Conservation (phyloP, 2,888 invertebrate genomes). For the Oscheius sp. region DNA sequence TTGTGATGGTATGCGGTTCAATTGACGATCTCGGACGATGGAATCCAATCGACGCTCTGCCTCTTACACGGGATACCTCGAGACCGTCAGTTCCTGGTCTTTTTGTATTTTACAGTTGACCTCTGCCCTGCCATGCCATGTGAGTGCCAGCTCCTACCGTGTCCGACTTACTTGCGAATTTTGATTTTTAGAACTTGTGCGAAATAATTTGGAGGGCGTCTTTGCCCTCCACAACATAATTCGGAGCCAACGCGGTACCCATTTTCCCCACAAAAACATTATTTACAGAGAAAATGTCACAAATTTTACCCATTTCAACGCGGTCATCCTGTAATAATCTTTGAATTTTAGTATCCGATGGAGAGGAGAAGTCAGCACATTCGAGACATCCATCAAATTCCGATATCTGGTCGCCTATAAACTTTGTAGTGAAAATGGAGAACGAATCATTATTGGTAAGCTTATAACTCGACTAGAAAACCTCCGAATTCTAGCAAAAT, state of each 20-base stretch:
- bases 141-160: conserved; percentile 11
- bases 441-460: conserved; percentile 45
- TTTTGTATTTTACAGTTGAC: background rate
- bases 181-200: background rate
- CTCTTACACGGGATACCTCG: conserved; percentile 49
- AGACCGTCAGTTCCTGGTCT: conserved; percentile 47
- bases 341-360: conserved; percentile 52
- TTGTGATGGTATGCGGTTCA: conserved; percentile 67
- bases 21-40: conserved; percentile 62
- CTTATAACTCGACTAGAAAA: no score
- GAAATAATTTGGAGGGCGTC: background rate
- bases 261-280: background rate
- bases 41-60: conserved; percentile 62
- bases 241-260: conserved; percentile 1
- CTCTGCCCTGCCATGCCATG: background rate
- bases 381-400: conserved; percentile 60
- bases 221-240: background rate
- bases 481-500: conserved; percentile 29
- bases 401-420: conserved; percentile 71
- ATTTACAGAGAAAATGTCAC: background rate
- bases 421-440: conserved; percentile 60
- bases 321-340: background rate
- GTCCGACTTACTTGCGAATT: background rate
- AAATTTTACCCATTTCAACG: background rate
- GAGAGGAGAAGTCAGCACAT: conserved; percentile 58